Conservation (phyloP, 1,140 invertebrate species). For the Rhopalosiphum padi region DNA sequence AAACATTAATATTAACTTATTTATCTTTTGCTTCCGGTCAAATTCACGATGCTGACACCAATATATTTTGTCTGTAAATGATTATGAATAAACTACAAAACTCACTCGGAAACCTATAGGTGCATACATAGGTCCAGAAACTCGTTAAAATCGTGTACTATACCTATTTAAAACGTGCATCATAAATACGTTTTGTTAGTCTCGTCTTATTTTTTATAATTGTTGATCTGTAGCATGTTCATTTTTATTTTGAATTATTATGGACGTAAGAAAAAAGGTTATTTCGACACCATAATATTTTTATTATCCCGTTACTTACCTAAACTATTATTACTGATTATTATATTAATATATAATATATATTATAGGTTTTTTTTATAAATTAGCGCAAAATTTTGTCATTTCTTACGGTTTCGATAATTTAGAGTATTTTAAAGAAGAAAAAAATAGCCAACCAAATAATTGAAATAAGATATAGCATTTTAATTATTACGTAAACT, state of each 20-base stretch:
- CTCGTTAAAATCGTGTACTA: no score
- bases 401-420: not conserved
- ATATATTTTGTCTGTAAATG: no score
- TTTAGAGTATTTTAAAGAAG: not conserved
- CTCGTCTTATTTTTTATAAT: no score
- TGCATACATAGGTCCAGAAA: not conserved
- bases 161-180: no score
- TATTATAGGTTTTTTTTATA: not conserved
- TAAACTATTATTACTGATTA: not conserved
- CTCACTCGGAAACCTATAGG: no score
- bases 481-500: constrained; percentile 2
- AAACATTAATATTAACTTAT: not conserved
- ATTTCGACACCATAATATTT: not conserved
- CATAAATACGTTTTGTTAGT: no score
- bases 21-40: not conserved
- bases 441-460: not conserved
- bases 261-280: not conserved
- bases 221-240: no score
- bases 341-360: not conserved
- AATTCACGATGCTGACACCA: no score
- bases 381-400: not conserved
- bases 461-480: not conserved
- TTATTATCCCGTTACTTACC: not conserved
- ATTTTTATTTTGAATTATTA: not conserved
- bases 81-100: no score